A percentile compares a stretch with the other conserved stretches of the same genome.
phyloP scores from a whole-genome alignment of 2,888 invertebrate genomes.

The Smittia sp. region DNA sequence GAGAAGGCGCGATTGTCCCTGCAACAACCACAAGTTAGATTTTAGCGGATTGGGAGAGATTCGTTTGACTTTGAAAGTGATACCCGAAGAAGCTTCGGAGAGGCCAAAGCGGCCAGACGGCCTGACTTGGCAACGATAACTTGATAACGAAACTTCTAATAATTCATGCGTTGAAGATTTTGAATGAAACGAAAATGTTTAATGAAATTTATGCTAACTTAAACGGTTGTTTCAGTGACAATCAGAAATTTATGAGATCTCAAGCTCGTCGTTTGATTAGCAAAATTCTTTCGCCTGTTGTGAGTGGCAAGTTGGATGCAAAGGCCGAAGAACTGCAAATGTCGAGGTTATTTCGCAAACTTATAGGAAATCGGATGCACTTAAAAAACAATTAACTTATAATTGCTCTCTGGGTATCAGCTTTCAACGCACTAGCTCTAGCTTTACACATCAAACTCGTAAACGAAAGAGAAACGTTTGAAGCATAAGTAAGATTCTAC shows the following conservation, averaged over 20 bases:
- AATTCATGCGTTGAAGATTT: slow-evolving; percentile 9
- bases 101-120: no score
- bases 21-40: slow-evolving; percentile 61
- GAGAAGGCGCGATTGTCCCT: slow-evolving; percentile 89
- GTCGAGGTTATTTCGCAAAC: no score
- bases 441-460: no score
- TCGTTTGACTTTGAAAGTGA: background rate
- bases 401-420: background rate
- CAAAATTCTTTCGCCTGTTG: background rate
- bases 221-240: slow-evolving; percentile 53
- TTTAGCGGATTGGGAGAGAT: background rate
- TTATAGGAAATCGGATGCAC: no score
- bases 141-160: background rate
- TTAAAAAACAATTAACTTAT: background rate
- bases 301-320: background rate
- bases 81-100: background rate
- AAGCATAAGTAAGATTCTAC: no score
- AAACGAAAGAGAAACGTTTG: no score
- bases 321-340: no score
- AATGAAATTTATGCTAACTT: slow-evolving; percentile 20
- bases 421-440: background rate
- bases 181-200: background rate
- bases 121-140: no score
- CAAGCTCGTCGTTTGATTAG: background rate
- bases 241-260: no score